Percentiles rank a stretch among this genome's conserved stretches.
Conservation (phyloP, 2,888 invertebrate genomes). For the Cyrtodaria siliqua region DNA sequence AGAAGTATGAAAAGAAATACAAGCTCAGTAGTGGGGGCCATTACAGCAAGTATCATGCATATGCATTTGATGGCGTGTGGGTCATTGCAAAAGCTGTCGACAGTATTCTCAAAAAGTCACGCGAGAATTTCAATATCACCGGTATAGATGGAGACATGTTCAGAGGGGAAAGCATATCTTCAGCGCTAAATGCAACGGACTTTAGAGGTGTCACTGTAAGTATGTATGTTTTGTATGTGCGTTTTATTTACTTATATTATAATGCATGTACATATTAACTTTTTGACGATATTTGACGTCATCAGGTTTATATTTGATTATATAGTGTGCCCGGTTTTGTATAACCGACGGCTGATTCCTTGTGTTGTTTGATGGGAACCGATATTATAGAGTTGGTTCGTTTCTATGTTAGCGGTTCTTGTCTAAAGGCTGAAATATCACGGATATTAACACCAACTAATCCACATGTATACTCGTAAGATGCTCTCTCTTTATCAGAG, state of each 20-base stretch:
- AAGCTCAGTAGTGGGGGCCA: conserved; percentile 90
- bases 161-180: conserved; percentile 70
- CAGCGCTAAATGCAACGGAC: conserved; percentile 94
- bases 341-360: too few relatives aligned
- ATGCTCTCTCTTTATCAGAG: too few relatives aligned
- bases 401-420: too few relatives aligned
- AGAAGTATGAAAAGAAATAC: conserved; percentile 95
- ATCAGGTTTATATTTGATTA: too few relatives aligned
- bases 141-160: conserved; percentile 52
- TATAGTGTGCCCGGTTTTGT: too few relatives aligned
- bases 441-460: too few relatives aligned
- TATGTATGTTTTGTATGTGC: neutral
- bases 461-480: too few relatives aligned
- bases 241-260: neutral
- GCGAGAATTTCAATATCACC: conserved; percentile 4
- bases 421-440: too few relatives aligned
- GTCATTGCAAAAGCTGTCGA: conserved; percentile 98
- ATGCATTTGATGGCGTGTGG: conserved; percentile 99
- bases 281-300: too few relatives aligned
- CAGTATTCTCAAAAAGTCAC: conserved; percentile 89
- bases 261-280: too few relatives aligned
- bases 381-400: too few relatives aligned
- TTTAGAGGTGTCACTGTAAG: conserved; percentile 93
- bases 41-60: conserved; percentile 96
- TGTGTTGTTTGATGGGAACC: too few relatives aligned